These are phyloP conservation scores for Marmota flaviventris DNA, from an alignment of 2,113 vertebrate species.

Conservation along the genomic window DNA sequence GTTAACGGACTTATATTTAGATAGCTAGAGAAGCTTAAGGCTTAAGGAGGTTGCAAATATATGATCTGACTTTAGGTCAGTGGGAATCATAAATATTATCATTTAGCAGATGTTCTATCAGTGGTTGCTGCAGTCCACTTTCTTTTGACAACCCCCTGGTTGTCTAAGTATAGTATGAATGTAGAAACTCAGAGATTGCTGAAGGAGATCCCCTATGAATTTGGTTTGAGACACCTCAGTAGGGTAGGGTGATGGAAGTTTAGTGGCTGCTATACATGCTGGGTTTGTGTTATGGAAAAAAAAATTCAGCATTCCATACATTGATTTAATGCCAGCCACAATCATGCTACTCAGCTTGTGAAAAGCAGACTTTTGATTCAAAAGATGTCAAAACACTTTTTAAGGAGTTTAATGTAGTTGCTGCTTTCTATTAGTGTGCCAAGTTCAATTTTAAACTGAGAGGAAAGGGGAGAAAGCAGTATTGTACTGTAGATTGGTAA, in stretches of 20 bases:
- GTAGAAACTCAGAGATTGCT: background rate
- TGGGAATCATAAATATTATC: background rate
- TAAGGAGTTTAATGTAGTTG: constrained; percentile 55
- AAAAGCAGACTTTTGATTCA: constrained; percentile 74
- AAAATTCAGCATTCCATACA: background rate
- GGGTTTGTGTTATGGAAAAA: constrained; percentile 5
- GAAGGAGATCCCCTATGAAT: constrained; percentile 1
- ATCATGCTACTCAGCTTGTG: background rate
- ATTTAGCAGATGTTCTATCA: background rate
- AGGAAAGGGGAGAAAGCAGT: constrained; percentile 26
- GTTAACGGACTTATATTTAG: background rate
- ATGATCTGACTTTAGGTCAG: background rate
- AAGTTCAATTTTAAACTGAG: constrained; percentile 61
- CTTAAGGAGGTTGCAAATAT: background rate
- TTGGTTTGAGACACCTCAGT: background rate
- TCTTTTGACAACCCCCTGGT: background rate
- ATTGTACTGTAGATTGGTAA: constrained; percentile 15
- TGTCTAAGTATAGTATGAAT: background rate
- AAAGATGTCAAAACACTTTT: constrained; percentile 60
- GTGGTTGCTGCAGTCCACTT: background rate
- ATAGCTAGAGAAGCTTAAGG: background rate
- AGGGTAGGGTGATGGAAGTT: background rate
- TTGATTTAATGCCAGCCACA: constrained; percentile 36
- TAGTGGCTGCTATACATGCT: background rate
- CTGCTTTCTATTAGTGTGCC: constrained; percentile 58